Base-by-base conservation (phyloP, 2,797 vertebrate genomes). In the Antennarius maculatus region DNA sequence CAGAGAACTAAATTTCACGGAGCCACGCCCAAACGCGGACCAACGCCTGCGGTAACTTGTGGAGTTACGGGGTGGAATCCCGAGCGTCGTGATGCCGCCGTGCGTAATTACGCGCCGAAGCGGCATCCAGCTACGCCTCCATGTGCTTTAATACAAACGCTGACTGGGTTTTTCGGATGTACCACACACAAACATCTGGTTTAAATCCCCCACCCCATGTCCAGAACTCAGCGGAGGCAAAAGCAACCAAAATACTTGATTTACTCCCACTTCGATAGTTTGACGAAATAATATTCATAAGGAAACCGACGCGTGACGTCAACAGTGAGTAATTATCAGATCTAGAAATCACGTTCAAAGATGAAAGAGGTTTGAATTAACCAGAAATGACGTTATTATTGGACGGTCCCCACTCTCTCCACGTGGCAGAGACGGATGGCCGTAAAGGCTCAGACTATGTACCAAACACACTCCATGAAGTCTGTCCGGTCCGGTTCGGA, bases 21-120 rank as follows among this genome's bases (percentile, higher is more conserved):
- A 57, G 85, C 86, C 91, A 89, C 93, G 89, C 93, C 93, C 42
- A 57, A 59, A 8, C 39, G 48, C 69, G 41, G 11, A 50, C 13
- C 15, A 23, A 14, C 61, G 6, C 41, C 43, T 6, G 27, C 37
- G 10, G 34, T 17, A 23, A 5, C 54, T 70, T 16, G 46, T 17
- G 7, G 43, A n/a, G 13, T 8, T 13, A 23, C 10, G 9, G 16
- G 15, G 15, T 55, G 60, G 63, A 69, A 60, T 69, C 54, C 62
- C 64, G 1, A 55, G 53, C 49, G 52, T 71, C 53, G 66, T 11
- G 2, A 4, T 0, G 6, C 39, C 14, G 6, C 15, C 14, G 67
- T 66, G 77, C 76, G 84, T 86, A 82, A 85, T 88, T 86, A 85
- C 86, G 84, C 81, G 17, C 65, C 57, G 31, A 59, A 67, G 69